phyloP scores from a whole-genome alignment of 2,113 vertebrate species.

The Sphyrna mokarran region DNA sequence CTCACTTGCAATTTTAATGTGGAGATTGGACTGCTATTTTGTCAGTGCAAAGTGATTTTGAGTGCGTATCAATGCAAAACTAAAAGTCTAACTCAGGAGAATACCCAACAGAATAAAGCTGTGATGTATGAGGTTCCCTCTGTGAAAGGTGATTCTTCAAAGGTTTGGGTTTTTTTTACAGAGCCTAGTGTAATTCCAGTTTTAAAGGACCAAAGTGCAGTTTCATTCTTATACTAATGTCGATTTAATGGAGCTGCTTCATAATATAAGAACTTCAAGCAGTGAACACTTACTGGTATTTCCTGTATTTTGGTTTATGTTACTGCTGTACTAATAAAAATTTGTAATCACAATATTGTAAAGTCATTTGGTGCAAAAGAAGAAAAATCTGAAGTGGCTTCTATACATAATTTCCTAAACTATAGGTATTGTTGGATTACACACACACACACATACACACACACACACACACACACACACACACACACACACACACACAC shows the following conservation, averaged over 20 bases:
- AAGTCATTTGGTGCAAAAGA: not conserved
- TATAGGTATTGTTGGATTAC: not conserved
- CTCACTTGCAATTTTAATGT: not conserved
- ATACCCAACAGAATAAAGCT: not conserved
- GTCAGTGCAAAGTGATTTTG: not conserved
- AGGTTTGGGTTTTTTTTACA: not conserved
- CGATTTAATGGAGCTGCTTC: not conserved
- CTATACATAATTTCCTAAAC: not conserved
- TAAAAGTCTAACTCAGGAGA: conserved; percentile 8
- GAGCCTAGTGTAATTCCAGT: not conserved
- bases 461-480: no score
- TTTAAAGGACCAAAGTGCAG: not conserved
- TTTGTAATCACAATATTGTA: not conserved
- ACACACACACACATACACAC: no score
- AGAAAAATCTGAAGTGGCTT: not conserved
- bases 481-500: no score
- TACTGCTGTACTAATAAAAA: not conserved
- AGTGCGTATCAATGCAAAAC: not conserved
- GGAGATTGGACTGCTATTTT: not conserved
- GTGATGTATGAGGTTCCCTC: not conserved
- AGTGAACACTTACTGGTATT: not conserved
- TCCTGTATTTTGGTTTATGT: not conserved
- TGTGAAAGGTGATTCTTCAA: not conserved
- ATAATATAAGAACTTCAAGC: not conserved
- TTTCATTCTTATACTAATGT: not conserved